Percentiles rank a stretch among this genome's conserved stretches.
Evolutionary conservation across 2,797 vertebrate genomes (phyloP).

Genomic region (Novumbra hubbsi): DNA sequence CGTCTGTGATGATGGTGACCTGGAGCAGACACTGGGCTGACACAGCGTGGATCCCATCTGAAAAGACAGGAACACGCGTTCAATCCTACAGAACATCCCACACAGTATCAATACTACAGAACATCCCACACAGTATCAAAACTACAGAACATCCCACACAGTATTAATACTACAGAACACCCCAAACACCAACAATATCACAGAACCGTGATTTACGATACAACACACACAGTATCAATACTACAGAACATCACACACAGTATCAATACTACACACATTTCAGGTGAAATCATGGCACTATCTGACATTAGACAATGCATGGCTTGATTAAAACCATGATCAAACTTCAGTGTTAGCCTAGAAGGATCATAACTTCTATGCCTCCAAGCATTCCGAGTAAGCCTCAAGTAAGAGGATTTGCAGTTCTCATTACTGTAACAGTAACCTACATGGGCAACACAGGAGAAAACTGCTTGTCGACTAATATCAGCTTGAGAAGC

Average conservation of each 20-base stretch:
- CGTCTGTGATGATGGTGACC: slow-evolving; percentile 93
- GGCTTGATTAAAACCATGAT: slow-evolving; percentile 15
- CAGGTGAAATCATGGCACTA: too few species aligned
- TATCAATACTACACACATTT: too few species aligned
- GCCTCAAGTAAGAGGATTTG: slow-evolving; percentile 14
- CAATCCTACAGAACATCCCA: background rate
- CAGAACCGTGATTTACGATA: background rate
- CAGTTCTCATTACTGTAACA: slow-evolving; percentile 11
- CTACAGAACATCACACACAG: background rate
- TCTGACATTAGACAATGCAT: too few species aligned
- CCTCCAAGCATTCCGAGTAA: background rate
- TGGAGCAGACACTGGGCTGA: slow-evolving; percentile 90
- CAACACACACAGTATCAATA: background rate
- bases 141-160: background rate
- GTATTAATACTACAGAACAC: background rate
- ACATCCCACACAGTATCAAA: background rate
- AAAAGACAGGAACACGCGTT: slow-evolving; percentile 4
- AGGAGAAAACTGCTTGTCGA: slow-evolving; percentile 26
- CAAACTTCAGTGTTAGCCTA: background rate
- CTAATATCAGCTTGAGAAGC: slow-evolving; percentile 19
- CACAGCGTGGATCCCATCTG: slow-evolving; percentile 89
- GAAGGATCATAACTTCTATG: background rate
- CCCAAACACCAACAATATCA: too few species aligned
- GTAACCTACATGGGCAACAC: slow-evolving; percentile 25
- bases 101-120: background rate